Evolutionary conservation across 2,113 vertebrate genomes (phyloP).

Genomic region (Pteruthius melanotis): DNA sequence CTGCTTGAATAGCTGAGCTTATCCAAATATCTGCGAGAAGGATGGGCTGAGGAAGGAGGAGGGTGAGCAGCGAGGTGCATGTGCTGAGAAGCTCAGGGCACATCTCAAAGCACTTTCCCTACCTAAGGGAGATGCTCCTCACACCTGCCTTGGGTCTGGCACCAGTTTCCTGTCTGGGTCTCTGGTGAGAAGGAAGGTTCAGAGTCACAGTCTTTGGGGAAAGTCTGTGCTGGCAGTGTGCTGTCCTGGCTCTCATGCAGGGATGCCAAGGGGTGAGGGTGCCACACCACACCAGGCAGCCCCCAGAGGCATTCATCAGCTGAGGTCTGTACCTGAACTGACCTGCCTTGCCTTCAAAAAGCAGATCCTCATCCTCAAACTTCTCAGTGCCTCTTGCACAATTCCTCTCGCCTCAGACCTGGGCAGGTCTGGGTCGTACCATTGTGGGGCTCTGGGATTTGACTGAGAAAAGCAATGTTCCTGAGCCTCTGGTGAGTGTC

Average conservation of each 20-base stretch:
- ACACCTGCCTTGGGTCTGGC: background rate
- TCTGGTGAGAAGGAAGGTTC: background rate
- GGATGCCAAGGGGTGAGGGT: background rate
- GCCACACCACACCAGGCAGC: background rate
- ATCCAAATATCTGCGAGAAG: background rate
- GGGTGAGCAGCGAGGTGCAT: accelerated
- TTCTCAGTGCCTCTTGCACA: background rate
- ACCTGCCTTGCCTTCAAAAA: background rate
- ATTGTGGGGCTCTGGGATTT: background rate
- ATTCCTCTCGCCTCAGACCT: accelerated
- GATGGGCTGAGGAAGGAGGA: background rate
- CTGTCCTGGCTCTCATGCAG: background rate
- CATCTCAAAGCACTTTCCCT: background rate
- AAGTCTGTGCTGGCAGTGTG: accelerated
- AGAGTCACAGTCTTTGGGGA: background rate
- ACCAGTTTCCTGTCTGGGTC: background rate
- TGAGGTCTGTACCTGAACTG: background rate
- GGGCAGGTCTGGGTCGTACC: background rate
- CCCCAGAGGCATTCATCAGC: background rate
- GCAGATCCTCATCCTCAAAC: background rate
- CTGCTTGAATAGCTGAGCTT: background rate
- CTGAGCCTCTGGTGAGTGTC: background rate
- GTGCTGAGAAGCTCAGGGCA: background rate
- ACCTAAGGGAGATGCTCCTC: background rate
- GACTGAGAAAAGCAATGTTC: background rate